Conservation (phyloP, 2,113 vertebrate species). For the Stigmatopora nigra region DNA sequence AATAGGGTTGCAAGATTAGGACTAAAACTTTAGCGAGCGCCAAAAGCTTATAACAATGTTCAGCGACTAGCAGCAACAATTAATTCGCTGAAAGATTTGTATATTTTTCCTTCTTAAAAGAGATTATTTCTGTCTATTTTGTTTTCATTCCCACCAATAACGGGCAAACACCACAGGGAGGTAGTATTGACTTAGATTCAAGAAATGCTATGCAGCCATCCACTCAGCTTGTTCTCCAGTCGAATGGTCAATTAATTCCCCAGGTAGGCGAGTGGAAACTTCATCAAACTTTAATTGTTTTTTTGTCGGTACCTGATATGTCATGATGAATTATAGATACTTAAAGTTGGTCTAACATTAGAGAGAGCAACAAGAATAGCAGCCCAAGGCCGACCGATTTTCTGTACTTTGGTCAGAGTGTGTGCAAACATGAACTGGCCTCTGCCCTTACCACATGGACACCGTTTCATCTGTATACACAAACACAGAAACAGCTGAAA, state of each 20-base stretch:
- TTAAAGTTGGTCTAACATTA: constrained; percentile 9
- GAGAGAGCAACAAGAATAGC: background rate
- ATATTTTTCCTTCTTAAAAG: background rate
- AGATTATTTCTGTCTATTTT: background rate
- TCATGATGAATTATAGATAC: constrained; percentile 67
- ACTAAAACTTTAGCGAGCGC: background rate
- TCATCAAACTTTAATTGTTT: constrained; percentile 71
- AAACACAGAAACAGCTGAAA: constrained; percentile 44
- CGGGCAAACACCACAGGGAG: constrained; percentile 40
- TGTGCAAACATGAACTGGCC: constrained; percentile 35
- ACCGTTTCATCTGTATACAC: constrained; percentile 21
- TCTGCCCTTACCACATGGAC: constrained; percentile 32
- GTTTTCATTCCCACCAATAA: background rate
- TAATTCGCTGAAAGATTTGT: background rate
- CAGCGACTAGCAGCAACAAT: background rate
- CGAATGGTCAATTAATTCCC: constrained; percentile 22
- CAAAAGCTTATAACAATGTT: background rate
- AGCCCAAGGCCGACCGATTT: constrained; percentile 2
- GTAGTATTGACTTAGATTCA: constrained; percentile 27
- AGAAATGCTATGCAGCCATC: constrained; percentile 1
- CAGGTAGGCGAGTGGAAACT: constrained; percentile 59
- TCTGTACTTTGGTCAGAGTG: constrained; percentile 51
- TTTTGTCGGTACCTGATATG: constrained; percentile 53
- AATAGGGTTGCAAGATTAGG: constrained; percentile 3
- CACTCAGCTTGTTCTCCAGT: constrained; percentile 5